Evolutionary conservation across 2,113 vertebrate genomes (phyloP), one percentile per base, ranked within the genome.

Genomic region (Phoxinus phoxinus): DNA sequence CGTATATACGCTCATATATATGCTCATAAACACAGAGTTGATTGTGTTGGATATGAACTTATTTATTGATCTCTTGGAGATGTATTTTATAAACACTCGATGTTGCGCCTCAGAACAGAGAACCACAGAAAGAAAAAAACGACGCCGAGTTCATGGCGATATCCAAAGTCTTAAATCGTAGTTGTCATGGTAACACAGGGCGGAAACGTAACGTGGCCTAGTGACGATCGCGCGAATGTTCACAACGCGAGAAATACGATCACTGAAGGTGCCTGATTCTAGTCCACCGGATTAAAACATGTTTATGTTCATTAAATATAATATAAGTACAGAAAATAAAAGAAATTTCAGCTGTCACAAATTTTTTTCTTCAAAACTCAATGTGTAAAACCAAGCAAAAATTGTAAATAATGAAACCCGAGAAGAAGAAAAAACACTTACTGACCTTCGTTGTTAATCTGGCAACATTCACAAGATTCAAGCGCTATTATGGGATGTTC

Each of bases 11-110:
- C 51, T 32, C 41, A 23, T 9, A 76, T 61, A 80, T 71, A 58
- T 44, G 83, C 19, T 81, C 27, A 88, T 21, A 67, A 56, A 74
- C 11, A 46, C 69, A 48, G 21, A 58, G 53, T n/a, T n/a, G 13
- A 63, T 67, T 69, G 69, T 81, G 75, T 67, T 53, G 30, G 23
- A 74, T 56, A 27, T 81, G 25, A 67, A 56, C 71, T 32, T 46
- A 67, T 85, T 84, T 76, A 58, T 73, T 51, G 27, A 58, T 82
- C n/a, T 71, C 15, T 53, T 41, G 74, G 35, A 76, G 75, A 46
- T 46, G 73, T 81, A 46, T 85, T 78, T 84, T 63, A 72, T 61
- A 48, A 69, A 17, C 13, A 63, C 56, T 59, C 46, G 3, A 37
- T 37, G 74, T 78, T 84, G 53, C 53, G 19, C 17, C 51, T 56